Evolutionary conservation across 2,113 vertebrate genomes (phyloP).

Genomic region (Sterrhoptilus dennistouni): DNA sequence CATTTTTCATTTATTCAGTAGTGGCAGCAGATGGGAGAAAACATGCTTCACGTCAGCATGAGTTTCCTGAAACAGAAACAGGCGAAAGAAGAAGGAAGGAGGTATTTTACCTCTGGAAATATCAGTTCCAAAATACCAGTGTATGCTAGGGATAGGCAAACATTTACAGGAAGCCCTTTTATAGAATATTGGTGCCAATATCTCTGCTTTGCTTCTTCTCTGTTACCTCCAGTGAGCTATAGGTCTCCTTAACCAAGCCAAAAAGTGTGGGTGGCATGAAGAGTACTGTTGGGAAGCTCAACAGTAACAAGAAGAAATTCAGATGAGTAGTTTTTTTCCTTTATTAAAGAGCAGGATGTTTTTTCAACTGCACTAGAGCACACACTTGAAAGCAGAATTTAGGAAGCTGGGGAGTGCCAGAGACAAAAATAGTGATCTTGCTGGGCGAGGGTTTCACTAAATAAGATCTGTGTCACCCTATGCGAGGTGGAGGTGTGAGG

Average conservation of each 20-base stretch:
- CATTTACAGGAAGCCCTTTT: not conserved
- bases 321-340: not conserved
- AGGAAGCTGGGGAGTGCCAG: not conserved
- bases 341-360: not conserved
- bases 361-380: not conserved
- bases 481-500: not conserved
- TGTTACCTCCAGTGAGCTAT: not conserved
- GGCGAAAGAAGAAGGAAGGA: constrained; percentile 41
- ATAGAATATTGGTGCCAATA: not conserved
- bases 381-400: not conserved
- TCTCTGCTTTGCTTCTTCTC: not conserved
- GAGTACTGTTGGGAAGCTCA: not conserved
- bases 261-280: not conserved
- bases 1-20: constrained; percentile 72
- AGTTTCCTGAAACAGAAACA: constrained; percentile 69
- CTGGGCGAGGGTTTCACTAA: not conserved
- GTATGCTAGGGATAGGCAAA: not conserved
- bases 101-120: constrained; percentile 65
- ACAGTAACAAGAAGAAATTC: not conserved
- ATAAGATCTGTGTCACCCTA: not conserved
- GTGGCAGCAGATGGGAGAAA: constrained; percentile 67
- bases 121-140: constrained; percentile 17
- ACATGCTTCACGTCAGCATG: constrained; percentile 69
- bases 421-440: not conserved
- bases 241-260: not conserved